phyloP scores from a whole-genome alignment of 2,113 vertebrate genomes.

The Aix galericulata region DNA sequence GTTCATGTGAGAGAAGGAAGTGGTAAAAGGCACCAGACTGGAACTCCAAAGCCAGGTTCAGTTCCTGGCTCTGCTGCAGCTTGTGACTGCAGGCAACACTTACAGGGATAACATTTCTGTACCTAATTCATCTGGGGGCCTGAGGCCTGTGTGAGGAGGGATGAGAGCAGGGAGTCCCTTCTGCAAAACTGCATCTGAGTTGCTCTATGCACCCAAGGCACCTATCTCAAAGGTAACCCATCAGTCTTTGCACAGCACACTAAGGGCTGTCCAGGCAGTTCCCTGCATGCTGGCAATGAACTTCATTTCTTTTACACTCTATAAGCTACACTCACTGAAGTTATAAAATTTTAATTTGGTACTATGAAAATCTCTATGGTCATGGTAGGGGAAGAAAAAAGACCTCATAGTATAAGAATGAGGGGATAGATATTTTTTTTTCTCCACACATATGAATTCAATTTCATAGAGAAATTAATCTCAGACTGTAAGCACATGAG shows the following conservation, averaged over 20 bases:
- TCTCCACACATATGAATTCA: constrained; percentile 65
- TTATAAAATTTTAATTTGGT: constrained; percentile 58
- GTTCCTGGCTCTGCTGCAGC: background rate
- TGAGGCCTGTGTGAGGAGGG: background rate
- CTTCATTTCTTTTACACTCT: background rate
- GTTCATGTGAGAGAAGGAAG: constrained; percentile 51
- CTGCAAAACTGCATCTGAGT: background rate
- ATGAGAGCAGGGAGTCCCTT: background rate
- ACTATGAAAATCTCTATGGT: constrained; percentile 55
- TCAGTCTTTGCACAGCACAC: background rate
- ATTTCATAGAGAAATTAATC: constrained; percentile 67
- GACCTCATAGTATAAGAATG: constrained; percentile 54
- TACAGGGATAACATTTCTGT: background rate
- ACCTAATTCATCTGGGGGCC: background rate
- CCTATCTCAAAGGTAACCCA: accelerated
- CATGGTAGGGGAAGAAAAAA: background rate
- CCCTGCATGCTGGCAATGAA: constrained; percentile 9
- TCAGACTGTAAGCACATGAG: constrained; percentile 56
- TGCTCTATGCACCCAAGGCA: background rate
- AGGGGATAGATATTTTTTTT: constrained; percentile 1
- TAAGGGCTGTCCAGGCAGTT: background rate
- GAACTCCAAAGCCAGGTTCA: constrained; percentile 22
- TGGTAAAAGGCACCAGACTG: constrained; percentile 47
- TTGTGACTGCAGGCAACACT: constrained; percentile 1
- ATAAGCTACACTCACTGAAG: constrained; percentile 20